Percentiles rank a stretch among this genome's conserved stretches.
phyloP scores from a whole-genome alignment of 2,888 invertebrate species.

The Tethea ocularis region DNA sequence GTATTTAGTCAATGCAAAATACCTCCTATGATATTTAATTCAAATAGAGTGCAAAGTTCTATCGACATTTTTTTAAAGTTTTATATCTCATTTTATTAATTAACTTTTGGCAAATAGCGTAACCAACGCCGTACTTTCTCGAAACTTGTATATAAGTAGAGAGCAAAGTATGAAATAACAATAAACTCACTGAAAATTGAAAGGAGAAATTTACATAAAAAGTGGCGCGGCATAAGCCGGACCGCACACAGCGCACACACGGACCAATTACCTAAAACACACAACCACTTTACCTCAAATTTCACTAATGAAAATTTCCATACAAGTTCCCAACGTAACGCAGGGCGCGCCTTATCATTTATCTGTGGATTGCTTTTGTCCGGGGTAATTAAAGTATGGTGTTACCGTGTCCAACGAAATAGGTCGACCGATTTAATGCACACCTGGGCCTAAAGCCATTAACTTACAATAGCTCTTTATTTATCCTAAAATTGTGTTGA shows the following conservation, averaged over 20 bases:
- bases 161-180: constrained; percentile 35
- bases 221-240: constrained; percentile 60
- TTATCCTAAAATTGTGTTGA: neutral
- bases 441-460: constrained; percentile 12
- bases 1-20: neutral
- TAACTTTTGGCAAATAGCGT: neutral
- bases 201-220: constrained; percentile 65
- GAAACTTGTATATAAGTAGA: neutral
- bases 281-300: constrained; percentile 78
- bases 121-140: neutral
- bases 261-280: constrained; percentile 79
- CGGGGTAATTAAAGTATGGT: constrained; percentile 64
- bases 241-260: constrained; percentile 55
- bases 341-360: constrained; percentile 76
- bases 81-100: too few species aligned
- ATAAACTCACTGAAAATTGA: constrained; percentile 48
- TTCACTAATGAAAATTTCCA: constrained; percentile 80
- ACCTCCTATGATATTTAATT: too few species aligned
- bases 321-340: constrained; percentile 40
- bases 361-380: constrained; percentile 71
- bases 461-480: neutral
- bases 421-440: constrained; percentile 18
- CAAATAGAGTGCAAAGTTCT: too few species aligned
- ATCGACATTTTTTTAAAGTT: too few species aligned
- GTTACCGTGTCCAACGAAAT: constrained; percentile 34